A percentile compares a stretch with the other conserved stretches of the same genome.
These are phyloP conservation scores for Falco peregrinus DNA, from an alignment of 2,797 vertebrate genomes.

Conservation along the genomic window DNA sequence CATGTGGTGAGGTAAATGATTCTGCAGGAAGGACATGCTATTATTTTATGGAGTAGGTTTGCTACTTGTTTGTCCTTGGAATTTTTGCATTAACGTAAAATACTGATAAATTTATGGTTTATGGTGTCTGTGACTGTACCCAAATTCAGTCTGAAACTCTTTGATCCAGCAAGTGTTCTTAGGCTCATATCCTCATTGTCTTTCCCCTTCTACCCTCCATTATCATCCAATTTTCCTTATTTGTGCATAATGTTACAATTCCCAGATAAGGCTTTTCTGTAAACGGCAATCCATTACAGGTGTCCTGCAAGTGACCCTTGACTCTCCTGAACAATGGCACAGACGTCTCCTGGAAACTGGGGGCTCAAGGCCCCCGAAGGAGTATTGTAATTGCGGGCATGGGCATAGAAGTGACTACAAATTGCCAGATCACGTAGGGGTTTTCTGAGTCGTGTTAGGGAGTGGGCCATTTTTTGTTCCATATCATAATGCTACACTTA, in stretches of 20 bases:
- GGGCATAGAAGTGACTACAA: background rate
- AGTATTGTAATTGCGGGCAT: background rate
- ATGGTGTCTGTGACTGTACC: background rate
- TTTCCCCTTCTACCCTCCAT: background rate
- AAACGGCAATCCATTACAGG: background rate
- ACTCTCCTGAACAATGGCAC: background rate
- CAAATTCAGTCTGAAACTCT: conserved; percentile 30
- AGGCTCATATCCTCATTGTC: background rate
- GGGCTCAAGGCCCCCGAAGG: background rate
- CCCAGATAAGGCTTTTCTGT: background rate
- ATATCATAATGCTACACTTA: background rate
- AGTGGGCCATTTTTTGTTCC: background rate
- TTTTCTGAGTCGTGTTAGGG: background rate
- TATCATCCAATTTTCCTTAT: background rate
- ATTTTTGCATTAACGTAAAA: conserved; percentile 31
- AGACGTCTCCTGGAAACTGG: background rate
- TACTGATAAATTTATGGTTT: background rate
- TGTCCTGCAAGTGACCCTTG: background rate
- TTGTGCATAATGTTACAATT: conserved; percentile 17
- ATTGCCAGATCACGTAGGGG: background rate
- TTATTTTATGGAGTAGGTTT: background rate
- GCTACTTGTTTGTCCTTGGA: conserved; percentile 43
- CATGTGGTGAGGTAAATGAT: background rate
- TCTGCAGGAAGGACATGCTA: background rate
- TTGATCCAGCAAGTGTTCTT: conserved; percentile 25